Evolutionary conservation across 2,113 vertebrate genomes (phyloP).

Genomic region (Engraulis encrasicolus): DNA sequence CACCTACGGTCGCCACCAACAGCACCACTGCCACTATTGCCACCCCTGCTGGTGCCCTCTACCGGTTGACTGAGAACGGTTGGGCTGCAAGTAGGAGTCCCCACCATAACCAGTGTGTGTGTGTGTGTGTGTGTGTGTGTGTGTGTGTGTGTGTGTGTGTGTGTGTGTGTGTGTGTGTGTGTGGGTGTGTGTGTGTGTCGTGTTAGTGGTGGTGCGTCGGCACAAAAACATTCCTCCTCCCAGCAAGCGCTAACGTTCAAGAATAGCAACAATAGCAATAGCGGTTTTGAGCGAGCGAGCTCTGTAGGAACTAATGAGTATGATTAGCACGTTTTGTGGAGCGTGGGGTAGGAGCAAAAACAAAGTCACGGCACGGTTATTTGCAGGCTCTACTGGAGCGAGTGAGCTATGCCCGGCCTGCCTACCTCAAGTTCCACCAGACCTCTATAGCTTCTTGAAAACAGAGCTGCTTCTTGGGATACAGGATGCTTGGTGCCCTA

Average conservation of each 20-base stretch:
- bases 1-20: no score
- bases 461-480: neutral
- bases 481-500: neutral
- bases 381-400: neutral
- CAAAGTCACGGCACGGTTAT: neutral
- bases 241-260: neutral
- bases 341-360: neutral
- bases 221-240: neutral
- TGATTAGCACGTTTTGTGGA: neutral
- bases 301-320: neutral
- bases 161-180: no score
- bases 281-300: neutral
- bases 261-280: neutral
- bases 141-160: no score
- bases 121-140: no score
- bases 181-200: no score
- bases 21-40: conserved; percentile 21
- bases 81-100: no score
- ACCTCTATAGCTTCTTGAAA: neutral
- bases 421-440: no score
- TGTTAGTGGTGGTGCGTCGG: neutral
- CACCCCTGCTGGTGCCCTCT: conserved; percentile 28
- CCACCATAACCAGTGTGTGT: no score
- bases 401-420: no score
- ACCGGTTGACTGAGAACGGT: conserved; percentile 15